A percentile compares a stretch with the other conserved stretches of the same genome.
phyloP scores from a whole-genome alignment of 2,113 vertebrate genomes.

The Nesospiza acunhae region DNA sequence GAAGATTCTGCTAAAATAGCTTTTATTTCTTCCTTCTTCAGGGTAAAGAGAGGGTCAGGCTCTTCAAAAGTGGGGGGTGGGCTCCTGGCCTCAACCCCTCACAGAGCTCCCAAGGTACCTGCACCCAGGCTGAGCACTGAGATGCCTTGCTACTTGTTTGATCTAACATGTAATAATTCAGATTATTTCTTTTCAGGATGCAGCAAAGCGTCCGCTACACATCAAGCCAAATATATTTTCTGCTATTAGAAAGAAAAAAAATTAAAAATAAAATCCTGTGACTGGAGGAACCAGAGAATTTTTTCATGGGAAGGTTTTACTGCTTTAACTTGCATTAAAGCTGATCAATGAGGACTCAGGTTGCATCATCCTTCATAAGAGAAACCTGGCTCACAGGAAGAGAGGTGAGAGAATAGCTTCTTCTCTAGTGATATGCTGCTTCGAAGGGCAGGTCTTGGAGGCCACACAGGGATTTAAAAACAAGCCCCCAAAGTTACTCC shows the following conservation, averaged over 20 bases:
- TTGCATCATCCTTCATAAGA: not conserved
- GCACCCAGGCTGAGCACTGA: accelerated
- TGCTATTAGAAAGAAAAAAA: not conserved
- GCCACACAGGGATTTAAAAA: not conserved
- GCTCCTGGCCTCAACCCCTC: not conserved
- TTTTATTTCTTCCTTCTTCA: not conserved
- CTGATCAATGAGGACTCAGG: not conserved
- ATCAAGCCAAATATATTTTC: not conserved
- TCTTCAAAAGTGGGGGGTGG: not conserved
- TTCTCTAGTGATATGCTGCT: not conserved
- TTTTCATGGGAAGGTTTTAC: not conserved
- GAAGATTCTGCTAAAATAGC: not conserved
- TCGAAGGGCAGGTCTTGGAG: not conserved
- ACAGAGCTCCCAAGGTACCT: not conserved
- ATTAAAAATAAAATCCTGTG: not conserved
- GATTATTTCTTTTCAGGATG: not conserved
- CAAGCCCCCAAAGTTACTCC: not conserved
- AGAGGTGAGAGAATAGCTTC: too few relatives aligned
- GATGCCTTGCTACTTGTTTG: not conserved
- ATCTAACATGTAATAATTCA: not conserved
- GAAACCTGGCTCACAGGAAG: not conserved
- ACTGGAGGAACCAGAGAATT: not conserved
- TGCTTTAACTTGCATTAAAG: not conserved
- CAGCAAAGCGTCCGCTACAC: not conserved
- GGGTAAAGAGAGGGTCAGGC: not conserved